phyloP scores from a whole-genome alignment of 2,888 invertebrate species.

The Mactromeris polynyma region DNA sequence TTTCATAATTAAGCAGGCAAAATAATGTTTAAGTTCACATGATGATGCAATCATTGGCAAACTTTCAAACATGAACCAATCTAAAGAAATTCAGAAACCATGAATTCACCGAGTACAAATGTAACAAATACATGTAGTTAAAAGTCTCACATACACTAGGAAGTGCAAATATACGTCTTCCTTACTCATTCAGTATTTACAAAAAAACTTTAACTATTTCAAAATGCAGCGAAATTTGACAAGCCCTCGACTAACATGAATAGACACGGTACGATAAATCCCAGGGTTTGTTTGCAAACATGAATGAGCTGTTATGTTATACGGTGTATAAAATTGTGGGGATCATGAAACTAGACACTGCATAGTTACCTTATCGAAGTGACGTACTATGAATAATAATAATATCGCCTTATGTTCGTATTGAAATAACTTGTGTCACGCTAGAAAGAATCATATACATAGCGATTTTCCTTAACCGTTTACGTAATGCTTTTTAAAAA shows the following conservation, averaged over 20 bases:
- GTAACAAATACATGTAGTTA: background rate
- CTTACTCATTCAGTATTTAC: background rate
- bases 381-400: background rate
- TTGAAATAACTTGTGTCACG: background rate
- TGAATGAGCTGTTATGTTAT: background rate
- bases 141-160: background rate
- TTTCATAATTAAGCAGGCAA: too few species aligned
- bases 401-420: background rate
- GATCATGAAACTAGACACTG: background rate
- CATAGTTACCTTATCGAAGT: background rate
- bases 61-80: background rate
- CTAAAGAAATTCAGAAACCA: background rate
- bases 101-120: background rate
- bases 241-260: background rate
- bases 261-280: background rate
- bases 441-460: background rate
- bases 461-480: background rate
- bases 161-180: background rate
- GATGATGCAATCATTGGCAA: background rate
- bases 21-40: background rate
- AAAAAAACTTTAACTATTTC: background rate
- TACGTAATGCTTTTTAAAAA: background rate
- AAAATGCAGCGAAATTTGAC: background rate
- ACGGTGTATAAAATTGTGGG: background rate
- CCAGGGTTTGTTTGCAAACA: slow-evolving; percentile 19